A percentile compares a stretch with the other conserved stretches of the same genome.
Evolutionary conservation across 2,888 invertebrate genomes (phyloP).

Genomic region (Diogma glabrata): DNA sequence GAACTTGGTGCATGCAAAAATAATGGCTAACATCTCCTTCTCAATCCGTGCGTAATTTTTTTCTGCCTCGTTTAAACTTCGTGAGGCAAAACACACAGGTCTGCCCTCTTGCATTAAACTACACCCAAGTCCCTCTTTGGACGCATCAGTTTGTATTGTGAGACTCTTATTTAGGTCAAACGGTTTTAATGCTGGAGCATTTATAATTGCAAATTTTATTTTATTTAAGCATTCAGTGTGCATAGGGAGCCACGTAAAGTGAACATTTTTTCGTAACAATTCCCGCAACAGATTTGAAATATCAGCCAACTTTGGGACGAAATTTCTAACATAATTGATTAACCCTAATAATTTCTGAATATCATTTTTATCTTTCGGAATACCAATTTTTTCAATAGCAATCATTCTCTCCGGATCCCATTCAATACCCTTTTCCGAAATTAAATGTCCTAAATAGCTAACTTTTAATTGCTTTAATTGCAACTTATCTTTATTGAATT

Average conservation of each 20-base stretch:
- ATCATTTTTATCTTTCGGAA: too few species aligned
- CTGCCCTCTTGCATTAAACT: constrained; percentile 17
- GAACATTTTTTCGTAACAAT: constrained; percentile 14
- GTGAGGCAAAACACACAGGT: constrained; percentile 17
- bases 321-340: constrained; percentile 17
- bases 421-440: constrained; percentile 14
- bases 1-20: constrained; percentile 18
- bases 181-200: constrained; percentile 10
- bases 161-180: constrained; percentile 15
- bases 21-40: constrained; percentile 18
- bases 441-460: constrained; percentile 22
- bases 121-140: constrained; percentile 16
- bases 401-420: too few species aligned
- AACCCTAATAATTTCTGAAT: too few species aligned
- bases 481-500: constrained; percentile 19
- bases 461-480: constrained; percentile 21
- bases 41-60: constrained; percentile 17
- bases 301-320: constrained; percentile 15
- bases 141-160: constrained; percentile 17
- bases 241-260: constrained; percentile 10
- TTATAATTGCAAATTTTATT: constrained; percentile 13
- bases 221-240: constrained; percentile 11
- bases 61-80: constrained; percentile 15
- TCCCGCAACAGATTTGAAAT: constrained; percentile 14
- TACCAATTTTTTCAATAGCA: too few species aligned